Base-by-base conservation (phyloP, 2,113 vertebrate species). In the Ancistrus triradiatus region DNA sequence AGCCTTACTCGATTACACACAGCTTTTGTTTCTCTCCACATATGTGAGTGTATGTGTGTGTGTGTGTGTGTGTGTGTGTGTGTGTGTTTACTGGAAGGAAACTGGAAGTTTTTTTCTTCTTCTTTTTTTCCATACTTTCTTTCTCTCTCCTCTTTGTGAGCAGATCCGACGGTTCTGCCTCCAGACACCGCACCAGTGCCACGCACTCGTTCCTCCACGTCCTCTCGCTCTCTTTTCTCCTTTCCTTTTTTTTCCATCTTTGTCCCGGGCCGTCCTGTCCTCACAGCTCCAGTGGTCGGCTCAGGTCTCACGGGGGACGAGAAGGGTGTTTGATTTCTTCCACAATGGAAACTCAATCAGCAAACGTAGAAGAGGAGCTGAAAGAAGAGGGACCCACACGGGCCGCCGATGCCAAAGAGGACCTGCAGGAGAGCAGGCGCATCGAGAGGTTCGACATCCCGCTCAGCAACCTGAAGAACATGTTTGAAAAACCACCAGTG, bases 261-360 rank as follows among this genome's bases (percentile, higher is more conserved):
- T 63, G 69, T 42, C 28, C 67, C 56, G n/a, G n/a, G 44, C 47
- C 24, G n/a, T 42, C 38, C 63, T 49, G 31, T 44, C 50, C 22
- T 43, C 65, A 50, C 63, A 63, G 63, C 59, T 24, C 73, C 76
- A 74, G 71, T 73, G 78, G 73, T 79, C 75, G 78, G 58, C 65
- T 78, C 22, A 37, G 14, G 60, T 69, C 38, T 25, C 14, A 57
- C 50, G 58, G 27, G 61, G 61, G 64, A 73, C 49, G 40, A 3
- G 62, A 67, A 61, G 38, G 61, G 69, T 76, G 78, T 86, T 74
- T 71, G 10, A 77, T 88, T 83, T 84, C 67, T 35, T 40, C 69
- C 75, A 87, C 83, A 87, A 90, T 90, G 89, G 89, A 89, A 88
- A 89, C 72, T 84, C 85, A 84, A 86, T 87, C 86, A 83, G 85